Evolutionary conservation across 1,140 invertebrate genomes (phyloP).

Genomic region (Marisa cornuarietis): DNA sequence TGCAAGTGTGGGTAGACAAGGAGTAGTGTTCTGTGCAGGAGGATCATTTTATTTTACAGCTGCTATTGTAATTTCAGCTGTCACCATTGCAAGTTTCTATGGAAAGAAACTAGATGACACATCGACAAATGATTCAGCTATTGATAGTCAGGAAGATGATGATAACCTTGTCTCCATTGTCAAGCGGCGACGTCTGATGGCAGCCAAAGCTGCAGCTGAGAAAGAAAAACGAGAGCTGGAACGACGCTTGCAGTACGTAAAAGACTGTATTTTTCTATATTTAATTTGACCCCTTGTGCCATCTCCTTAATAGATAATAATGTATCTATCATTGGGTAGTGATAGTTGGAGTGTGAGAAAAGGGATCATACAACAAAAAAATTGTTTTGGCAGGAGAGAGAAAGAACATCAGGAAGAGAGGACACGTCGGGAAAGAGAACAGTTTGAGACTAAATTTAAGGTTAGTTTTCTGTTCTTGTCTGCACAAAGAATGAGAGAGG

Average conservation of each 20-base stretch:
- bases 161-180: slow-evolving; percentile 43
- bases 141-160: slow-evolving; percentile 22
- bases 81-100: slow-evolving; percentile 54
- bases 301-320: too few species aligned
- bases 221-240: slow-evolving; percentile 43
- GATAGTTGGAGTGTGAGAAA: neutral
- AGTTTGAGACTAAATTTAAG: slow-evolving; percentile 53
- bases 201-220: slow-evolving; percentile 52
- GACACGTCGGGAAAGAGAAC: slow-evolving; percentile 46
- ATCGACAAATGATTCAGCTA: slow-evolving; percentile 23
- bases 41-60: slow-evolving; percentile 1
- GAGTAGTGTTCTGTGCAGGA: neutral
- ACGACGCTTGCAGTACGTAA: slow-evolving; percentile 15
- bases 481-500: too few species aligned
- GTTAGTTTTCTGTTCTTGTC: slow-evolving; percentile 30
- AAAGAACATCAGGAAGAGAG: slow-evolving; percentile 45
- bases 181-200: slow-evolving; percentile 50
- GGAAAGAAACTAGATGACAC: slow-evolving; percentile 43
- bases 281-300: too few species aligned
- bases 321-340: neutral
- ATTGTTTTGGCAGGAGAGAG: slow-evolving; percentile 42
- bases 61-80: slow-evolving; percentile 24
- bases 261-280: neutral
- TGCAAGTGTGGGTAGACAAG: too few species aligned
- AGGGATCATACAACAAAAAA: too few species aligned